Evolutionary conservation across 1,140 invertebrate species (phyloP), one percentile per base, ranked within the genome.

Genomic region (Melanaphis sacchari): DNA sequence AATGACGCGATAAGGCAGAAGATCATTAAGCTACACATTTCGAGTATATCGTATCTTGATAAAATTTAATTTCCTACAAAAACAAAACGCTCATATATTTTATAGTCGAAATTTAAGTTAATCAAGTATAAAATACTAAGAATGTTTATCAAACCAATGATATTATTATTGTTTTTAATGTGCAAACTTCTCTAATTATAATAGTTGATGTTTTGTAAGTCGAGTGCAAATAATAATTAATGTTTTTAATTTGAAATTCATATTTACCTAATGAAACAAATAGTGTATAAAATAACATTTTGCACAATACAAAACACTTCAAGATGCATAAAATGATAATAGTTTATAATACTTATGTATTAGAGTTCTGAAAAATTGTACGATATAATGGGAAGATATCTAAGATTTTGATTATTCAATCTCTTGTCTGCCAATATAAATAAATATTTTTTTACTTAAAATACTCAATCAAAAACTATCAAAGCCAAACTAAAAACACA

Each of bases 71-170:
- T 76, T 76, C 59, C 59, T 76, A n/a, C 15, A 31, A 76, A 76
- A 76, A 76, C 11, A 31, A n/a, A 66, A 31, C 31, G 31, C 31
- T 76, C 59, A 5, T 76, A 66, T 66, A 76, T n/a, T 76, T n/a
- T 76, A n/a, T n/a, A n/a, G 59, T 76, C n/a, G 59, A 76, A 76
- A 76, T 76, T 4, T 18, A 76, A 76, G n/a, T 31, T 21, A 76
- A n/a, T 76, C 31, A 76, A 76, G 54, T 76, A 76, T n/a, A 76
- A 76, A 76, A 76, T 76, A 76, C 59, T n/a, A 76, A 76, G 59
- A 76, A 76, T 76, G n/a, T n/a, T 76, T 76, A 76, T 76, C n/a
- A 82, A 82, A 82, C 81, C 36, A 21, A 82, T 38, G n/a, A 24
- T 24, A 40, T 85, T 40, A 24, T 85, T 85, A 41, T 38, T 82